Evolutionary conservation across 1,140 invertebrate genomes (phyloP).

Genomic region (Hyphantria cunea): DNA sequence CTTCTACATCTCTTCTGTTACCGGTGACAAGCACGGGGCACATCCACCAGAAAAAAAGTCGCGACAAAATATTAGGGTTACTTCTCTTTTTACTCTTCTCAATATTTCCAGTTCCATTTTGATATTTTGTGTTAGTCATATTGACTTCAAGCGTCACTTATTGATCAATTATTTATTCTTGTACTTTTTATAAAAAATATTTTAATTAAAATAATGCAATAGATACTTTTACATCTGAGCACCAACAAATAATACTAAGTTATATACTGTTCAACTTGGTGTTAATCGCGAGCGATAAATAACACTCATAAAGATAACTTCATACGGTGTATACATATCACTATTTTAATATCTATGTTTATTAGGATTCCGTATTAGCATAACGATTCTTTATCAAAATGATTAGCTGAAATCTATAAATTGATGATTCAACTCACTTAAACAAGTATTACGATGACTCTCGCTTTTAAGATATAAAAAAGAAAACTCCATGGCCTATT

Average conservation of each 20-base stretch:
- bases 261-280: background rate
- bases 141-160: too few species aligned
- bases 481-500: too few species aligned
- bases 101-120: background rate
- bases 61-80: slow-evolving; percentile 54
- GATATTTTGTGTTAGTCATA: too few species aligned
- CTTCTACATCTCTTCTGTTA: slow-evolving; percentile 58
- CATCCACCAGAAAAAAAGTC: slow-evolving; percentile 62
- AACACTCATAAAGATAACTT: slow-evolving; percentile 17
- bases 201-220: too few species aligned
- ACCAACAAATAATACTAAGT: too few species aligned
- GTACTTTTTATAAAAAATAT: slow-evolving; percentile 11
- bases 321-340: slow-evolving; percentile 13
- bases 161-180: slow-evolving; percentile 1
- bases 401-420: slow-evolving; percentile 14
- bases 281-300: slow-evolving; percentile 24
- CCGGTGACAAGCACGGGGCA: slow-evolving; percentile 54
- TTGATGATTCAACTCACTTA: background rate
- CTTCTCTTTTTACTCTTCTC: slow-evolving; percentile 37
- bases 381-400: slow-evolving; percentile 17
- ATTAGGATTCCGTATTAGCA: background rate
- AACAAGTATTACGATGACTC: too few species aligned
- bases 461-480: too few species aligned
- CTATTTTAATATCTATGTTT: slow-evolving; percentile 13
- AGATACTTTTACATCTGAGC: too few species aligned